A percentile compares a stretch with the other conserved stretches of the same genome.
These are phyloP conservation scores for Plutomurus gul DNA, from an alignment of 1,140 invertebrate species.

Conservation along the genomic window DNA sequence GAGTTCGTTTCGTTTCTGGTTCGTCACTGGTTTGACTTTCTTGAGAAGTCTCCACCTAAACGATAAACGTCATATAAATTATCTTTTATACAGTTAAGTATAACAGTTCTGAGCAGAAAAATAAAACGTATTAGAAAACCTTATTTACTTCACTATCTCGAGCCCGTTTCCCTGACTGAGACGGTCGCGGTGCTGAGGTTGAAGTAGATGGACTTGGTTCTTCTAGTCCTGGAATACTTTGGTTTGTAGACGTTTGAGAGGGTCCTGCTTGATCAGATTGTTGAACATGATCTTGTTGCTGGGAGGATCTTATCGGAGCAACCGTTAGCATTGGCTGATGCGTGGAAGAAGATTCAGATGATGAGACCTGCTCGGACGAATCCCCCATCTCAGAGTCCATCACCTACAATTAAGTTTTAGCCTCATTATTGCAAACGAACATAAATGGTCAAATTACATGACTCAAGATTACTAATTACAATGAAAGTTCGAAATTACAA, in stretches of 20 bases:
- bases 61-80: too few species aligned
- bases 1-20: conserved; percentile 43
- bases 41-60: conserved; percentile 29
- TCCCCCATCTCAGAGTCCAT: conserved; percentile 51
- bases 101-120: too few species aligned
- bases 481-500: too few species aligned
- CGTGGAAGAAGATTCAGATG: conserved; percentile 47
- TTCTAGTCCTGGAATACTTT: conserved; percentile 29
- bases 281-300: conserved; percentile 42
- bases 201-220: conserved; percentile 51
- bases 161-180: conserved; percentile 40
- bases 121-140: neutral
- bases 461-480: neutral
- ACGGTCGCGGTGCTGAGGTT: conserved; percentile 34
- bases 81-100: too few species aligned
- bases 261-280: conserved; percentile 9
- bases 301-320: conserved; percentile 43
- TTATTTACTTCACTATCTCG: conserved; percentile 40
- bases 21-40: conserved; percentile 33
- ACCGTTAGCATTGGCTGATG: conserved; percentile 44
- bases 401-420: too few species aligned
- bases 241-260: neutral
- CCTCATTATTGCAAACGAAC: too few species aligned
- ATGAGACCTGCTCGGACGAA: conserved; percentile 52
- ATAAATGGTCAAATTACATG: neutral